Percentiles rank a stretch among this genome's conserved stretches.
These are phyloP conservation scores for Anarsia innoxiella DNA, from an alignment of 2,888 invertebrate species.

Conservation along the genomic window DNA sequence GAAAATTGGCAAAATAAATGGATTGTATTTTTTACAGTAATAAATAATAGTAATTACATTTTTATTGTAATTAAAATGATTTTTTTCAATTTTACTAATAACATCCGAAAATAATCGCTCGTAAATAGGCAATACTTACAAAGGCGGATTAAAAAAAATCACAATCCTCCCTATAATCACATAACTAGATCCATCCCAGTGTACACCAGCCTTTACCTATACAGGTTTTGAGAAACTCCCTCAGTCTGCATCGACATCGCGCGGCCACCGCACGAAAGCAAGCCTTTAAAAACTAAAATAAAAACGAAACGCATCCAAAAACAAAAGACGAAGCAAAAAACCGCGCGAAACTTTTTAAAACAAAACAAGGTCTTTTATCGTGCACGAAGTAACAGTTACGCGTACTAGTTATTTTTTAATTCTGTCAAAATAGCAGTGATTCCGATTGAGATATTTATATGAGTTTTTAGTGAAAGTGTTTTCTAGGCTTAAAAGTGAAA, in stretches of 20 bases:
- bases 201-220: slow-evolving; percentile 34
- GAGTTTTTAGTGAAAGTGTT: slow-evolving; percentile 56
- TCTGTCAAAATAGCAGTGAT: slow-evolving; percentile 11
- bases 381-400: slow-evolving; percentile 2
- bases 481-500: slow-evolving; percentile 62
- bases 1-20: no score
- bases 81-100: no score
- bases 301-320: no score
- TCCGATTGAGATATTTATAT: slow-evolving; percentile 13
- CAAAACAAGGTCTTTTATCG: slow-evolving; percentile 4
- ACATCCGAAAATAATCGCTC: no score
- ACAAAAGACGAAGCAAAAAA: slow-evolving; percentile 2
- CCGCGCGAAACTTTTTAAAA: slow-evolving; percentile 10
- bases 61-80: no score
- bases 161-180: no score
- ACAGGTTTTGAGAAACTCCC: slow-evolving; percentile 54
- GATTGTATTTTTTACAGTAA: no score
- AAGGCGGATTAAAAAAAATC: no score
- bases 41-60: no score
- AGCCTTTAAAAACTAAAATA: slow-evolving; percentile 6
- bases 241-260: slow-evolving; percentile 42
- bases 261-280: slow-evolving; percentile 11
- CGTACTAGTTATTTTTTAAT: slow-evolving; percentile 10
- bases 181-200: slow-evolving; percentile 8
- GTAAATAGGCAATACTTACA: no score